phyloP scores from a whole-genome alignment of 2,113 vertebrate species.

The Amia ocellicauda region DNA sequence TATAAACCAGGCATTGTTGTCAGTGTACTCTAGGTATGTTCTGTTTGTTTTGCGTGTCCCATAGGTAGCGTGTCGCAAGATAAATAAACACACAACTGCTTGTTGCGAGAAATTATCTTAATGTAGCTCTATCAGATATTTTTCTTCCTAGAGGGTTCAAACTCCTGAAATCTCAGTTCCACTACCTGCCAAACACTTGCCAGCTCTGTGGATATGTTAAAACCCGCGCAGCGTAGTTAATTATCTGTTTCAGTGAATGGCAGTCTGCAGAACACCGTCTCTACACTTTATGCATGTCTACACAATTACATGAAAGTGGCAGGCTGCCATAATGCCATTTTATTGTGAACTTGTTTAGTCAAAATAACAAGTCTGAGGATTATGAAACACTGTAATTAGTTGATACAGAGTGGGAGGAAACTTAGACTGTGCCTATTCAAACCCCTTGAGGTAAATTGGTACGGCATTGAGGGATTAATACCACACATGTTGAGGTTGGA shows the following conservation, averaged over 20 bases:
- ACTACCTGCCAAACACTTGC: slow-evolving; percentile 48
- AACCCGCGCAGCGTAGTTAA: slow-evolving; percentile 43
- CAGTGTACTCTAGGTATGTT: slow-evolving; percentile 5
- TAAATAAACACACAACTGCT: slow-evolving; percentile 1
- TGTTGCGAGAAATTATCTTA: slow-evolving; percentile 15
- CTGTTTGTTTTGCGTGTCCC: slow-evolving; percentile 10
- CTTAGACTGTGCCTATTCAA: slow-evolving; percentile 52
- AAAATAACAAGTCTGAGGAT: slow-evolving; percentile 54
- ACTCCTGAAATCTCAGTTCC: slow-evolving; percentile 53
- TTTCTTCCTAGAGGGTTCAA: slow-evolving; percentile 32
- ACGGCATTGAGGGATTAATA: slow-evolving; percentile 52
- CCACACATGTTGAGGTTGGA: slow-evolving; percentile 56
- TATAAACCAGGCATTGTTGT: background rate
- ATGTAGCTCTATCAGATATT: slow-evolving; percentile 40
- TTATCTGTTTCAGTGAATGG: slow-evolving; percentile 60
- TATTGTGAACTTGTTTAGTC: slow-evolving; percentile 54
- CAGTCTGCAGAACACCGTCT: slow-evolving; percentile 43
- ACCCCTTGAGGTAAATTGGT: slow-evolving; percentile 60
- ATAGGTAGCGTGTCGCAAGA: background rate
- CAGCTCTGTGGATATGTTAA: slow-evolving; percentile 40
- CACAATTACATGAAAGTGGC: slow-evolving; percentile 32
- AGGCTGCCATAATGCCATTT: slow-evolving; percentile 44
- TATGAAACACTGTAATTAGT: slow-evolving; percentile 63
- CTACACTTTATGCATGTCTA: slow-evolving; percentile 36
- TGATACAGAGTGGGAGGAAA: slow-evolving; percentile 41